Evolutionary conservation across 1,140 invertebrate species (phyloP).

Genomic region (Pseudomyrmex flavicornis): DNA sequence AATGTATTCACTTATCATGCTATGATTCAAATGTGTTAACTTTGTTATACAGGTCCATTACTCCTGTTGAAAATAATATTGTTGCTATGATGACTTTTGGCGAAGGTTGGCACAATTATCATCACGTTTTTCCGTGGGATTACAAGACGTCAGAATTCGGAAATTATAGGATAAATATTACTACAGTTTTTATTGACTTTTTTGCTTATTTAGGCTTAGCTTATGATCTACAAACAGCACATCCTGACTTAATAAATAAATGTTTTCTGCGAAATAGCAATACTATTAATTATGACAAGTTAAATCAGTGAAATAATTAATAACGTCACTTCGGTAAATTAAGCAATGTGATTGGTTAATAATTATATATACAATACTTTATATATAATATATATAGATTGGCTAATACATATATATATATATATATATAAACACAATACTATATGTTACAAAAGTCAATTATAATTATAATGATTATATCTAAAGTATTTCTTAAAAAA

Average conservation of each 20-base stretch:
- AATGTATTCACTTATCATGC: constrained; percentile 23
- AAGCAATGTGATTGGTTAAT: too few relatives aligned
- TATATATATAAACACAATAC: too few relatives aligned
- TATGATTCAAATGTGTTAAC: constrained; percentile 16
- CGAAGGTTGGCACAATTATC: constrained; percentile 90
- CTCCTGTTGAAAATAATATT: constrained; percentile 81
- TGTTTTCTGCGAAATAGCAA: too few relatives aligned
- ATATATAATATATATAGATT: too few relatives aligned
- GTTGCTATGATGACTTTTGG: constrained; percentile 82
- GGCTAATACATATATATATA: too few relatives aligned
- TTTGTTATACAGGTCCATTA: background rate
- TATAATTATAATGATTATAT: too few relatives aligned
- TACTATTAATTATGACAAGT: too few relatives aligned
- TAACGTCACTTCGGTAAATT: too few relatives aligned
- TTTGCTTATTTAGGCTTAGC: constrained; percentile 87
- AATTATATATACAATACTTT: too few relatives aligned
- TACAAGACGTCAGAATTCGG: constrained; percentile 86
- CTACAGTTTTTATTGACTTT: constrained; percentile 87
- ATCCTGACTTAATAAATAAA: constrained; percentile 55
- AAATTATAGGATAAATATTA: constrained; percentile 85
- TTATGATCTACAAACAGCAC: constrained; percentile 85
- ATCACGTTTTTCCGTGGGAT: constrained; percentile 90
- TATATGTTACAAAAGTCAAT: too few relatives aligned
- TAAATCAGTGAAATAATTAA: too few relatives aligned
- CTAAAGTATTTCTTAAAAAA: too few relatives aligned